These are phyloP conservation scores for Psittacara wagleri DNA, from an alignment of 2,113 vertebrate genomes.

Conservation along the genomic window DNA sequence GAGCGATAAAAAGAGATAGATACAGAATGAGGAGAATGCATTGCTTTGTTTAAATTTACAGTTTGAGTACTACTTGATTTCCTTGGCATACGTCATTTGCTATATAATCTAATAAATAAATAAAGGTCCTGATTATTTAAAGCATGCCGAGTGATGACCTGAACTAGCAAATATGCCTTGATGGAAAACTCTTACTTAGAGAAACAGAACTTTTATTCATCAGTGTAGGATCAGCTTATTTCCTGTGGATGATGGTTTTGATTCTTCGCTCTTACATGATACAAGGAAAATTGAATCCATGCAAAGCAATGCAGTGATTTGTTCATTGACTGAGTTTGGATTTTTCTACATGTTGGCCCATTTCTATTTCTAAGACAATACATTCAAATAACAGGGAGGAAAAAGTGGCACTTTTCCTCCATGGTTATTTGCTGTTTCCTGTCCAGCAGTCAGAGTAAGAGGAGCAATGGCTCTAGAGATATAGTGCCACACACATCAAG, in stretches of 20 bases:
- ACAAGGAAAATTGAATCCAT: neutral
- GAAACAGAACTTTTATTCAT: conserved; percentile 47
- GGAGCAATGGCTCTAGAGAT: neutral
- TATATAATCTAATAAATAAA: conserved; percentile 43
- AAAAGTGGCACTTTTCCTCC: neutral
- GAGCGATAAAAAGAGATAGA: neutral
- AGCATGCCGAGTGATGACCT: conserved; percentile 8
- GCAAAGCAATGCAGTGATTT: neutral
- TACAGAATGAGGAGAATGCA: neutral
- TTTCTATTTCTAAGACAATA: neutral
- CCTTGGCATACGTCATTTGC: neutral
- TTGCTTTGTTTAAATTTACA: conserved; percentile 28
- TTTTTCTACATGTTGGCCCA: neutral
- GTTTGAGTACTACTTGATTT: conserved; percentile 8
- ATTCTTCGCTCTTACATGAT: neutral
- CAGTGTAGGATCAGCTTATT: neutral
- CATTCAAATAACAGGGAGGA: neutral
- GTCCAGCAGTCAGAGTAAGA: neutral
- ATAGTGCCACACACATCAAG: neutral
- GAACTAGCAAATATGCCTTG: conserved; percentile 20
- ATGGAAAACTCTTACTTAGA: neutral
- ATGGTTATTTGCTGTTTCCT: neutral
- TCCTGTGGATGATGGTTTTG: neutral
- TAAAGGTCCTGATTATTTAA: conserved; percentile 26
- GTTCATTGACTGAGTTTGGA: neutral